Conservation (phyloP, 2,888 invertebrate species). For the Drosophila austrosaltans region DNA sequence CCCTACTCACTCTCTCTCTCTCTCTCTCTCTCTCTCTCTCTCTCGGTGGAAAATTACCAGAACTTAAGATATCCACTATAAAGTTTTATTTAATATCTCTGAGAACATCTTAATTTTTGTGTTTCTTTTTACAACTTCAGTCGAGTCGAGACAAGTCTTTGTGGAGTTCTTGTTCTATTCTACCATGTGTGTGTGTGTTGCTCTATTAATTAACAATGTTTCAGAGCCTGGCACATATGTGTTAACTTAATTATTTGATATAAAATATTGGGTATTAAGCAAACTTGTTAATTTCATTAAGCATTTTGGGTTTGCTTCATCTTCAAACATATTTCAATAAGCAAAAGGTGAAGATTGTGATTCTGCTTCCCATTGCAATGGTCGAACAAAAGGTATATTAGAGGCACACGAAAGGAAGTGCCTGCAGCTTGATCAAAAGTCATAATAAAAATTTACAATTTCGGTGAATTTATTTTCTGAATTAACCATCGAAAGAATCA, state of each 20-base stretch:
- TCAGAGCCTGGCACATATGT: conserved; percentile 45
- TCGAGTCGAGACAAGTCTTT: conserved; percentile 48
- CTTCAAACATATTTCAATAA: conserved; percentile 5
- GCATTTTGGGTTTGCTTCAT: not conserved
- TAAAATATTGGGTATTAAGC: conserved; percentile 6
- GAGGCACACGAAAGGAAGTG: too few species aligned
- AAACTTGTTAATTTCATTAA: conserved; percentile 38
- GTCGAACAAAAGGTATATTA: not conserved
- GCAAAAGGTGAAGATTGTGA: not conserved
- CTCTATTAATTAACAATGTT: conserved; percentile 48
- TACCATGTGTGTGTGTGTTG: conserved; percentile 19
- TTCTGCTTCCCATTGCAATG: not conserved
- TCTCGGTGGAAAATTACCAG: conserved; percentile 13
- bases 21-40: too few species aligned
- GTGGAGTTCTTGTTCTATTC: conserved; percentile 42
- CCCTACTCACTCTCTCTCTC: too few species aligned
- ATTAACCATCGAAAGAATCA: too few species aligned
- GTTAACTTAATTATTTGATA: conserved; percentile 60
- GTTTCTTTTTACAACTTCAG: conserved; percentile 36
- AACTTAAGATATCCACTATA: conserved; percentile 1
- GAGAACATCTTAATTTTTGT: not conserved
- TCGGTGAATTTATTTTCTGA: too few species aligned
- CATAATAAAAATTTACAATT: too few species aligned
- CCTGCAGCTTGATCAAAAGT: too few species aligned
- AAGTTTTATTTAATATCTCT: not conserved